Conservation (phyloP, 2,113 vertebrate species). For the Canis aureus region DNA sequence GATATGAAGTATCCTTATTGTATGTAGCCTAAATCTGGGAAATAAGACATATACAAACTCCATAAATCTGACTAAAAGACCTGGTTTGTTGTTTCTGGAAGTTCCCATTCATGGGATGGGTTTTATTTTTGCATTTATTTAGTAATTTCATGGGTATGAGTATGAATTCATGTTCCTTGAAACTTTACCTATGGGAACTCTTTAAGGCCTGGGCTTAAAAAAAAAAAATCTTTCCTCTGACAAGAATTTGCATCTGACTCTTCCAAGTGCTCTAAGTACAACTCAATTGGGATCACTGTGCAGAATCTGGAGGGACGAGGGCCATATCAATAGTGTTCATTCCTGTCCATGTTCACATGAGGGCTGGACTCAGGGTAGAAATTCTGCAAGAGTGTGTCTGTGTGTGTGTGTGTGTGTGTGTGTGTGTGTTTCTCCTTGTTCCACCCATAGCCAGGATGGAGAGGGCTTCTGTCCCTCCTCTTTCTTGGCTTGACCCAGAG, state of each 20-base stretch:
- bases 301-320: accelerated
- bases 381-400: neutral
- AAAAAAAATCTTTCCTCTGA: neutral
- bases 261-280: too few species aligned
- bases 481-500: neutral
- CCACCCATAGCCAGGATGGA: too few species aligned
- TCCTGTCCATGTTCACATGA: accelerated
- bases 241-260: neutral
- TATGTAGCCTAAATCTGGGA: neutral
- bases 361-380: neutral
- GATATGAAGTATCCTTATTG: neutral
- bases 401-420: neutral
- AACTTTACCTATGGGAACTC: neutral
- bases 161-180: neutral
- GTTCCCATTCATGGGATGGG: neutral
- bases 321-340: too few species aligned
- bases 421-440: too few species aligned
- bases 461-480: neutral
- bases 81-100: neutral
- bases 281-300: neutral
- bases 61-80: neutral
- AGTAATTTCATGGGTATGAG: neutral
- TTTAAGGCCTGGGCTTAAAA: neutral
- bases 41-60: neutral
- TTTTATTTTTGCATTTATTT: neutral